Evolutionary conservation across 2,888 invertebrate genomes (phyloP).

Genomic region (Sarcophaga rosellei): DNA sequence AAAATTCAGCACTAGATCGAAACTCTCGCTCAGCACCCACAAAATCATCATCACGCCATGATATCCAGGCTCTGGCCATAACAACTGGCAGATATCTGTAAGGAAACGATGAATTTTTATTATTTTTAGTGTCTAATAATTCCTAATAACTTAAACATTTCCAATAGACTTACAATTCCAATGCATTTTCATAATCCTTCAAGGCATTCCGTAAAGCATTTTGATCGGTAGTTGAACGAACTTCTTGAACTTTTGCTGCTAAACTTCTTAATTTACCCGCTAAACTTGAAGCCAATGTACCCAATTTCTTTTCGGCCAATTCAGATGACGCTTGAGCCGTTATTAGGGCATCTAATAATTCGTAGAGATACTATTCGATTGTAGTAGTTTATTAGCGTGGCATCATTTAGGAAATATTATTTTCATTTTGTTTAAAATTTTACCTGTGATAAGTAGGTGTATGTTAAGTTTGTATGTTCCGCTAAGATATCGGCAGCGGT

Average conservation of each 20-base stretch:
- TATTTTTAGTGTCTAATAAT: constrained; percentile 1
- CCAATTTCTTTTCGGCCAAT: constrained; percentile 97
- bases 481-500: constrained; percentile 98
- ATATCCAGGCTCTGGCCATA: constrained; percentile 99
- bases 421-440: neutral
- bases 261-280: constrained; percentile 94
- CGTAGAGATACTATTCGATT: constrained; percentile 89
- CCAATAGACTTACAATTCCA: constrained; percentile 84
- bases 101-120: constrained; percentile 6
- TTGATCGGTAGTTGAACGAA: constrained; percentile 93
- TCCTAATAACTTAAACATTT: neutral
- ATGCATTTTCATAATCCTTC: constrained; percentile 92
- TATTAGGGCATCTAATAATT: constrained; percentile 97
- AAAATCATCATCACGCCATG: constrained; percentile 98
- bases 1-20: constrained; percentile 98
- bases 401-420: neutral
- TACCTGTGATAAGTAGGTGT: constrained; percentile 95
- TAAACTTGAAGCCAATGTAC: constrained; percentile 94
- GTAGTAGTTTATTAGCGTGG: neutral
- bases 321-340: constrained; percentile 98
- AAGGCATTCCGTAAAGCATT: constrained; percentile 94
- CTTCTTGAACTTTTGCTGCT: constrained; percentile 97
- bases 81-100: constrained; percentile 95
- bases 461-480: constrained; percentile 97
- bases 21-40: constrained; percentile 98